Conservation (phyloP, 2,113 vertebrate species). For the Halcyon malimbica region DNA sequence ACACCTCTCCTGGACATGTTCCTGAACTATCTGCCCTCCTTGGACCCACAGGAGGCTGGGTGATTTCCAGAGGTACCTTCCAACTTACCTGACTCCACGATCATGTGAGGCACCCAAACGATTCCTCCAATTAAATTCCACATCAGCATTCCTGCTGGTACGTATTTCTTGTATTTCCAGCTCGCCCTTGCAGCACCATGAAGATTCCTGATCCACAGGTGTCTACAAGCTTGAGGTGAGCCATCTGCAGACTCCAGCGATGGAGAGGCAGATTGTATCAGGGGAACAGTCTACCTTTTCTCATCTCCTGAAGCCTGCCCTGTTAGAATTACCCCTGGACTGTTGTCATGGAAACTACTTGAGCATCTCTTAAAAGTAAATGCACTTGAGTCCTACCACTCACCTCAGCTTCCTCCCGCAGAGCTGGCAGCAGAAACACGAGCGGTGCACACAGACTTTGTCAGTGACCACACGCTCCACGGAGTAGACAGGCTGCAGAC, state of each 20-base stretch:
- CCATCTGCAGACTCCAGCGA: neutral
- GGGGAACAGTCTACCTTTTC: neutral
- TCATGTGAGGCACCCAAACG: neutral
- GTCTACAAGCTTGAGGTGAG: neutral
- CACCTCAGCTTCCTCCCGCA: conserved; percentile 86
- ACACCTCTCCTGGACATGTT: neutral
- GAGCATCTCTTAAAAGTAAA: neutral
- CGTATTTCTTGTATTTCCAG: neutral
- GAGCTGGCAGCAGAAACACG: conserved; percentile 84
- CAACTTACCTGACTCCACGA: neutral
- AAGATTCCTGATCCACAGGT: neutral
- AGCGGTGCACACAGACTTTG: conserved; percentile 78
- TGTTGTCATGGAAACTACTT: neutral
- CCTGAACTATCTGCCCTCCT: neutral
- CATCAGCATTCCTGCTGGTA: neutral
- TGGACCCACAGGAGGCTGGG: neutral
- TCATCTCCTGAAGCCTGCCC: neutral
- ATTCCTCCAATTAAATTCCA: neutral
- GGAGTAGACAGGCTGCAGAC: conserved; percentile 78
- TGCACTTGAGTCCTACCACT: conserved; percentile 4
- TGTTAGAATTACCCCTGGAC: neutral
- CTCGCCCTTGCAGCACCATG: neutral
- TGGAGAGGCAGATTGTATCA: neutral
- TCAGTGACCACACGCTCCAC: conserved; percentile 79
- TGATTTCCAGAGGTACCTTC: neutral